Conservation (phyloP, 2,888 invertebrate species). For the Candidula unifasciata region DNA sequence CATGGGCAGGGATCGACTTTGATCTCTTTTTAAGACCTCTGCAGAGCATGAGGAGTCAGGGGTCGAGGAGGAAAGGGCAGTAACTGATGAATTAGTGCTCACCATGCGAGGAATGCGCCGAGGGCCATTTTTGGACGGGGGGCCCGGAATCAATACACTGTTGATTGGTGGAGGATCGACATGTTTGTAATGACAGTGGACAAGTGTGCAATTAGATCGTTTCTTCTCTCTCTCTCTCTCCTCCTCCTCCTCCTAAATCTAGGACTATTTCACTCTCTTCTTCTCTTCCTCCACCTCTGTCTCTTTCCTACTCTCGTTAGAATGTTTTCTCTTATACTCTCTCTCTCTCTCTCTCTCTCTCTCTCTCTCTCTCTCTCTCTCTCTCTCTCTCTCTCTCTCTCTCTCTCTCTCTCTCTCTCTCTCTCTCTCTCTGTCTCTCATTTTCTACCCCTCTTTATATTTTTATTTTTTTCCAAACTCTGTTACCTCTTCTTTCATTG, state of each 20-base stretch:
- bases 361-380: too few relatives aligned
- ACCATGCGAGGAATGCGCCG: background rate
- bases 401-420: too few relatives aligned
- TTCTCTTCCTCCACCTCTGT: too few relatives aligned
- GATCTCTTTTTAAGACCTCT: too few relatives aligned
- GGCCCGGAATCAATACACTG: background rate
- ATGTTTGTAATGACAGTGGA: slow-evolving; percentile 18
- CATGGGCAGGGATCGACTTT: too few relatives aligned
- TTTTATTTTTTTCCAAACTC: background rate
- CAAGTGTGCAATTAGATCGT: background rate
- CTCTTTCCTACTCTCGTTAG: too few relatives aligned
- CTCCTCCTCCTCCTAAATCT: too few relatives aligned
- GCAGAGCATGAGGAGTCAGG: background rate
- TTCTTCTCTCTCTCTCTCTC: too few relatives aligned
- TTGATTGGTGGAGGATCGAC: background rate
- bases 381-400: too few relatives aligned
- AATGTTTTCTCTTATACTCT: background rate
- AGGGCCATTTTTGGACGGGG: slow-evolving; percentile 20
- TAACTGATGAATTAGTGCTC: slow-evolving; percentile 27
- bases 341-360: too few relatives aligned
- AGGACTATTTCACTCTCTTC: too few relatives aligned
- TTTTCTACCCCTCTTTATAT: background rate
- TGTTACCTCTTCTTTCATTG: background rate
- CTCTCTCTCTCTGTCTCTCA: too few relatives aligned
- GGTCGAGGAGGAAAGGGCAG: background rate